Evolutionary conservation across 2,888 invertebrate genomes (phyloP), one percentile per base, ranked within the genome.

Genomic region (Scaptomyza caliginosa): DNA sequence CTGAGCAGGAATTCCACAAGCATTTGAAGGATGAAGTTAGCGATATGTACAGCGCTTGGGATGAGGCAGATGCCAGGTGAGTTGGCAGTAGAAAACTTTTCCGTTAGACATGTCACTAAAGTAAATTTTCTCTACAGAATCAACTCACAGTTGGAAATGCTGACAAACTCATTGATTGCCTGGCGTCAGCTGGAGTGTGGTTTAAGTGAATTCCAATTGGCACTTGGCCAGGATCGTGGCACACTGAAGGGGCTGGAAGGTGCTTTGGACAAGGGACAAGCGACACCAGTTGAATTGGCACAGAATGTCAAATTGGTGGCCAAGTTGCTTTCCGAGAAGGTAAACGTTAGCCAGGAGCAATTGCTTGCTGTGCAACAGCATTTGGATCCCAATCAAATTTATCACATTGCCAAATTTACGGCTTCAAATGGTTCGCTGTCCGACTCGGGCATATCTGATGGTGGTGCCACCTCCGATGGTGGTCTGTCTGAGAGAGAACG

Each of bases 141-240:
- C 59, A 94, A 94, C 77, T 94, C 94, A 77, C 95, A 95, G 89
- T 92, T 96, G 85, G 93, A 94, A 75, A 94, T 94, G 70, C 92
- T 96, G 59, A 95, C 95, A 87, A 94, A 94, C 76, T 94, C 96
- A 10, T 93, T 95, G 45, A 93, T 93, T 74, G 94, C 94, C 26
- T 96, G 95, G 95, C 93, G 94, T 55, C 95, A 96, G 89, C 94
- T 96, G 92, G 96, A 96, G 89, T 93, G 93, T 62, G 95, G 96
- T 8, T 92, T 96, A 55, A 94, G 94, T 13, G 96, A 96, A 89
- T 93, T 96, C 67, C 95, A 96, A 86, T 94, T 94, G 49, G 96
- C 95, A 24, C 91, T 96, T 49, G 93, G 94, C 26, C 94, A 95
- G 72, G 96, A 96, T 90, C 89, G 91, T 42, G 92, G 92, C 63